Percentiles rank a stretch among this genome's conserved stretches.
These are phyloP conservation scores for Brachyopa scutellaris DNA, from an alignment of 2,888 invertebrate genomes.

Conservation along the genomic window DNA sequence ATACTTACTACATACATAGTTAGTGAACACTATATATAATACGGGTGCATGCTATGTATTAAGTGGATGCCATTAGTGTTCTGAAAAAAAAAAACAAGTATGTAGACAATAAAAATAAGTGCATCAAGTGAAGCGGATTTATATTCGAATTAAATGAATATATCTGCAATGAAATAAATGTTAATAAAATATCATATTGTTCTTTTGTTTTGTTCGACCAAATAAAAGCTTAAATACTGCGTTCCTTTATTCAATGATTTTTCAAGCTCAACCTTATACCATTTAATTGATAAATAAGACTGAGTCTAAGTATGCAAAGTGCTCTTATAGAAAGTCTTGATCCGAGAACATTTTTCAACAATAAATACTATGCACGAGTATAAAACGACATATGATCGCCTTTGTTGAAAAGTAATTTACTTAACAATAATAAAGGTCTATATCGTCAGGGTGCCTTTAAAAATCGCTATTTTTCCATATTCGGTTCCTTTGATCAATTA, in stretches of 20 bases:
- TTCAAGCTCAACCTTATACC: not conserved
- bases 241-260: too few relatives aligned
- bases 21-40: too few relatives aligned
- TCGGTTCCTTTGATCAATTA: too few relatives aligned
- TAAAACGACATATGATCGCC: too few relatives aligned
- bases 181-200: too few relatives aligned
- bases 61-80: not conserved
- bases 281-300: not conserved
- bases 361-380: too few relatives aligned
- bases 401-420: not conserved
- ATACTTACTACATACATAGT: too few relatives aligned
- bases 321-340: not conserved
- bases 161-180: not conserved
- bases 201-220: too few relatives aligned
- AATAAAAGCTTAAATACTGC: too few relatives aligned
- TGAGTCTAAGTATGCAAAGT: not conserved
- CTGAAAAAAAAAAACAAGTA: not conserved
- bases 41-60: slow-evolving; percentile 19
- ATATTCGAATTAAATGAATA: not conserved
- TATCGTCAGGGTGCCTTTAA: too few relatives aligned
- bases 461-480: too few relatives aligned
- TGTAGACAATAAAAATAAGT: not conserved
- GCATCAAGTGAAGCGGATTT: not conserved
- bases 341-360: not conserved
- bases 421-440: not conserved